Percentiles rank a stretch among this genome's conserved stretches.
These are phyloP conservation scores for Philopedon plagiatum DNA, from an alignment of 2,888 invertebrate genomes.

Conservation along the genomic window DNA sequence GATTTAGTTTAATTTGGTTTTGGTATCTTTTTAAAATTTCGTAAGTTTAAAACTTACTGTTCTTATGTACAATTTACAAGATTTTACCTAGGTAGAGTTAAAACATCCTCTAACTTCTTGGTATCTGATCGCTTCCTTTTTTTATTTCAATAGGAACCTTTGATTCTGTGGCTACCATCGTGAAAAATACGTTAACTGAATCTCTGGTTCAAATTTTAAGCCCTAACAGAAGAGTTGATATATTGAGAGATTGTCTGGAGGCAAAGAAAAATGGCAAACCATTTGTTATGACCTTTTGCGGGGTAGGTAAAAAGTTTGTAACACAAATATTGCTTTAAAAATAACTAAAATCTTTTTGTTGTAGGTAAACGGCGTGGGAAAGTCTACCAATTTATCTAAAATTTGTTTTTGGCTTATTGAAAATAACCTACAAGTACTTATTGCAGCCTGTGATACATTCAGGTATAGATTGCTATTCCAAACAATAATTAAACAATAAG, in stretches of 20 bases:
- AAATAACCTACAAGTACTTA: slow-evolving; percentile 94
- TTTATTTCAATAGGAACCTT: slow-evolving; percentile 93
- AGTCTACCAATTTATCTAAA: slow-evolving; percentile 98
- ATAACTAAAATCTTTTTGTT: slow-evolving; percentile 31
- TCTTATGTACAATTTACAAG: too few species aligned
- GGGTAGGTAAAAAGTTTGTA: slow-evolving; percentile 72
- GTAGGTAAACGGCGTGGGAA: slow-evolving; percentile 93
- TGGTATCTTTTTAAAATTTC: too few species aligned
- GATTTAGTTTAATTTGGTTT: too few species aligned
- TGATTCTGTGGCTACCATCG: slow-evolving; percentile 90
- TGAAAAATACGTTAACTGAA: slow-evolving; percentile 90
- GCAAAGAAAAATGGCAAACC: slow-evolving; percentile 86
- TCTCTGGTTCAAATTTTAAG: slow-evolving; percentile 95
- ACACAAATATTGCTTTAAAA: slow-evolving; percentile 22
- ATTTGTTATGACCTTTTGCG: slow-evolving; percentile 97
- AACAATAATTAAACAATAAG: too few species aligned
- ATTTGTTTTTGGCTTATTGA: slow-evolving; percentile 99
- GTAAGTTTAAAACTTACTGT: too few species aligned
- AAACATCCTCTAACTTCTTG: too few species aligned
- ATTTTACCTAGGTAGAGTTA: too few species aligned
- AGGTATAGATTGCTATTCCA: slow-evolving; percentile 43
- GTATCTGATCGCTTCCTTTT: too few species aligned
- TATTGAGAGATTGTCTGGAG: slow-evolving; percentile 95
- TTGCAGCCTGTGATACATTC: slow-evolving; percentile 99
- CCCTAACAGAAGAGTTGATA: slow-evolving; percentile 95